Percentiles rank a stretch among this genome's conserved stretches.
Evolutionary conservation across 53 echinoderm and acorn worm genomes (phyloP).

Genomic region (Glandiceps talaboti): DNA sequence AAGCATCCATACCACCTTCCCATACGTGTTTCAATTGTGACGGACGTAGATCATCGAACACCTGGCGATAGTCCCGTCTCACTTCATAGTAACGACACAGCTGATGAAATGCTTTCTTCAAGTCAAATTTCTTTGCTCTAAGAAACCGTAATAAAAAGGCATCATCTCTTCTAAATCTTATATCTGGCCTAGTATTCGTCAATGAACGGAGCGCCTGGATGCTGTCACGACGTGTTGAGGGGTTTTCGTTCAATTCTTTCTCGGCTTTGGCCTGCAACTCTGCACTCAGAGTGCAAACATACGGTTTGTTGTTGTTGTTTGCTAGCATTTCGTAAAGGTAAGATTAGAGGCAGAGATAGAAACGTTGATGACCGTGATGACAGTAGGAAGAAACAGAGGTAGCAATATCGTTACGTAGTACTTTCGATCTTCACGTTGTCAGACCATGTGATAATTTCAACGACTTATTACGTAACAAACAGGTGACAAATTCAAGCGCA

Average conservation of each 20-base stretch:
- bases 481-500: no score
- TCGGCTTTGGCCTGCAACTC: neutral
- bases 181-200: neutral
- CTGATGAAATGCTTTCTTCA: neutral
- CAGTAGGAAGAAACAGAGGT: no score
- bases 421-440: no score
- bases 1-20: constrained; percentile 55
- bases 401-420: no score
- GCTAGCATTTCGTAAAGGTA: neutral
- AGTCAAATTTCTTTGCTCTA: neutral
- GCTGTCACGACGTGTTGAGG: neutral
- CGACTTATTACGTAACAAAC: no score
- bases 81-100: neutral
- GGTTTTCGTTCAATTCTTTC: neutral
- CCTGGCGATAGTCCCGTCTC: neutral
- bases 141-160: neutral
- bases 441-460: no score
- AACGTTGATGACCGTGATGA: no score
- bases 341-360: no score
- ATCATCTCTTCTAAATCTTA: neutral
- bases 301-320: neutral
- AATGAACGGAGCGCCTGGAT: neutral
- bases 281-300: neutral
- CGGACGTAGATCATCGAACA: neutral
- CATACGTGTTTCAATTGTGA: neutral